A percentile compares a stretch with the other conserved stretches of the same genome.
phyloP scores from a whole-genome alignment of 1,140 invertebrate species.

The Drosophila jambulina region DNA sequence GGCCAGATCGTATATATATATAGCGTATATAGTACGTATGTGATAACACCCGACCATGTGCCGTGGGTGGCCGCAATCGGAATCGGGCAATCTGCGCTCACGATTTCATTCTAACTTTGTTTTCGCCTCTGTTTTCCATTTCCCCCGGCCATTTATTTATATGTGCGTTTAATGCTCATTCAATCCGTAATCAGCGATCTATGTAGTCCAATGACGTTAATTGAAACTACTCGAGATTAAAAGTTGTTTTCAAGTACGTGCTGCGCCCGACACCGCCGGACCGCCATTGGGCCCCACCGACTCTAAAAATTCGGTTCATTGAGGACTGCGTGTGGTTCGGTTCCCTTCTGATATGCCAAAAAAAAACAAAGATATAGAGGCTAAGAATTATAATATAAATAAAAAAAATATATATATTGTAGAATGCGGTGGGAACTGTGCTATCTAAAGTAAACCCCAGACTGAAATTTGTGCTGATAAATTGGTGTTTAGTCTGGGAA shows the following conservation, averaged over 20 bases:
- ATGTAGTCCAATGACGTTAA: slow-evolving; percentile 84
- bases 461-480: slow-evolving; percentile 4
- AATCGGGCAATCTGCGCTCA: slow-evolving; percentile 53
- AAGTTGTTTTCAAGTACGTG: slow-evolving; percentile 74
- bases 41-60: slow-evolving; percentile 37
- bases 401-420: slow-evolving; percentile 4
- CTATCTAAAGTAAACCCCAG: slow-evolving; percentile 35
- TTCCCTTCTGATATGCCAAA: slow-evolving; percentile 32
- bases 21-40: slow-evolving; percentile 1
- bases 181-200: slow-evolving; percentile 74
- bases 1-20: slow-evolving; percentile 45
- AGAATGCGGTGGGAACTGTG: slow-evolving; percentile 14
- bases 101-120: slow-evolving; percentile 55
- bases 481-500: slow-evolving; percentile 7
- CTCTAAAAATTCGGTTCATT: slow-evolving; percentile 41
- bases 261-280: slow-evolving; percentile 37
- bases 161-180: slow-evolving; percentile 65
- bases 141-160: slow-evolving; percentile 21
- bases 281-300: slow-evolving; percentile 34
- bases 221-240: slow-evolving; percentile 83
- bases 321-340: slow-evolving; percentile 30
- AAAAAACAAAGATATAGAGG: neutral
- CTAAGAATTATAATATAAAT: slow-evolving; percentile 3
- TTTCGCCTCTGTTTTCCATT: slow-evolving; percentile 49
- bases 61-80: slow-evolving; percentile 72